Conservation (phyloP, 2,113 vertebrate genomes). For the Erythrolamprus reginae region DNA sequence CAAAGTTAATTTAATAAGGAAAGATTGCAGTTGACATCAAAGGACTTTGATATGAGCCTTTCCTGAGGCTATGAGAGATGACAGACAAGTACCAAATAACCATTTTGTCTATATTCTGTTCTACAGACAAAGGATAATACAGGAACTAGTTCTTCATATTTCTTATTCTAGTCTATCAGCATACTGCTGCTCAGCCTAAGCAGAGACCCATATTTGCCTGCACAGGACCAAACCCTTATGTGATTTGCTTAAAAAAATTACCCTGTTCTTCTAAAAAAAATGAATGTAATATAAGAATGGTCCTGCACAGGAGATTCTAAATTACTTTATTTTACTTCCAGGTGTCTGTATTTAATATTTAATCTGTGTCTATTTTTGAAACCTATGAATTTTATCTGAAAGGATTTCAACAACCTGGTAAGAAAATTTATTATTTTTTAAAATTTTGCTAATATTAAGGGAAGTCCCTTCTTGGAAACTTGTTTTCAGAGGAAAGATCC, state of each 20-base stretch:
- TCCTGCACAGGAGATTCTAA: not conserved
- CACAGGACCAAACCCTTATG: not conserved
- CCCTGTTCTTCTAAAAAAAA: not conserved
- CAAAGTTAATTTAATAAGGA: constrained; percentile 30
- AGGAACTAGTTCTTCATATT: constrained; percentile 12
- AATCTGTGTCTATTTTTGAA: not conserved
- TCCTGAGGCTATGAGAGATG: constrained; percentile 20
- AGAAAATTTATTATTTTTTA: not conserved
- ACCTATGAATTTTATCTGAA: not conserved
- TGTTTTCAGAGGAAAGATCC: not conserved
- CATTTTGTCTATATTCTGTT: not conserved
- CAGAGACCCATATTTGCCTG: not conserved
- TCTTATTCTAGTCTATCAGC: not conserved
- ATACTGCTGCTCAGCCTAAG: not conserved
- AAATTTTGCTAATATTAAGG: not conserved
- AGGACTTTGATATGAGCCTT: not conserved
- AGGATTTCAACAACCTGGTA: not conserved
- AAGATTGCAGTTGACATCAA: constrained; percentile 22
- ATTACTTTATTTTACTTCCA: not conserved
- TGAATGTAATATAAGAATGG: not conserved
- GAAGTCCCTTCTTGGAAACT: not conserved
- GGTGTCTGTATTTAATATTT: not conserved
- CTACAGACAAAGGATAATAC: constrained; percentile 13
- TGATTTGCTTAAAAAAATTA: not conserved
- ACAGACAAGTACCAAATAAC: not conserved